These are phyloP conservation scores for Calameuta idolon DNA, from an alignment of 2,888 invertebrate genomes.

Conservation along the genomic window DNA sequence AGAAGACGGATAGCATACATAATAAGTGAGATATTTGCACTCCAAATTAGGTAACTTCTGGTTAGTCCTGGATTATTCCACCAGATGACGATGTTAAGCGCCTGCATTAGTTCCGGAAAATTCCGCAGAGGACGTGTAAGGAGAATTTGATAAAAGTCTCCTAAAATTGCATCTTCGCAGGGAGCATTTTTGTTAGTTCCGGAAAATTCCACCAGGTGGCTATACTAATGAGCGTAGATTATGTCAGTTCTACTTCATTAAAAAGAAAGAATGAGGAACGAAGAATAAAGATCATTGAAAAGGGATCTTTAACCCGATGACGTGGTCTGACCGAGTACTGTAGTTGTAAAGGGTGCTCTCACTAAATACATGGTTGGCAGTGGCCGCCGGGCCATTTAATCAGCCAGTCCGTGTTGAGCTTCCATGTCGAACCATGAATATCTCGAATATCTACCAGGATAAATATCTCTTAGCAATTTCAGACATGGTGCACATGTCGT, in stretches of 20 bases:
- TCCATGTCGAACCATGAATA: constrained; percentile 60
- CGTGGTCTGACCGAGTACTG: not conserved
- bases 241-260: not conserved
- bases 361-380: constrained; percentile 47
- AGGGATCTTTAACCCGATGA: not conserved
- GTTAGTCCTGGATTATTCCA: too few relatives aligned
- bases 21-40: too few relatives aligned
- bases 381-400: constrained; percentile 51
- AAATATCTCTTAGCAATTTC: constrained; percentile 62
- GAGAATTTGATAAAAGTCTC: too few relatives aligned
- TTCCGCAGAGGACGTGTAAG: too few relatives aligned
- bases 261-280: not conserved
- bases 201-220: too few relatives aligned
- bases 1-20: too few relatives aligned
- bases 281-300: not conserved
- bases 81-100: too few relatives aligned
- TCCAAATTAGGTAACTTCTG: too few relatives aligned
- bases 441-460: constrained; percentile 57
- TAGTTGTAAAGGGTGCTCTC: not conserved
- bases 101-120: too few relatives aligned
- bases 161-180: too few relatives aligned
- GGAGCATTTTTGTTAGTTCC: too few relatives aligned
- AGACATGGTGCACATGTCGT: constrained; percentile 65
- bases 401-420: constrained; percentile 26
- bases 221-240: not conserved